Conservation (phyloP, 2,888 invertebrate genomes). For the Nemapogon koenigi region DNA sequence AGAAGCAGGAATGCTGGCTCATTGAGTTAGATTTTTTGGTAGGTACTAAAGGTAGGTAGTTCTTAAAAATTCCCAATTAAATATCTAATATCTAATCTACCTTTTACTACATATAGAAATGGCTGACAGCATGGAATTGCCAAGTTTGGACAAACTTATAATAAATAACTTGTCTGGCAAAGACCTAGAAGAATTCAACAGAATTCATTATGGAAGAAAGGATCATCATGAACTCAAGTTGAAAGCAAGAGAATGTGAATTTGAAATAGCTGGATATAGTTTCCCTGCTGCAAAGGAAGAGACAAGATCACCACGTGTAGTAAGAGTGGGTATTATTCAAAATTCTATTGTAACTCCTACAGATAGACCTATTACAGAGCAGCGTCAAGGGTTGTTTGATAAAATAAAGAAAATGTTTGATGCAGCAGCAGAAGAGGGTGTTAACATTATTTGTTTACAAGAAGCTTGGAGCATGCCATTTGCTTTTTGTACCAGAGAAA, state of each 20-base stretch:
- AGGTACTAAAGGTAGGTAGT: no score
- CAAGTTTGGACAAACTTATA: slow-evolving; percentile 40
- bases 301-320: slow-evolving; percentile 71
- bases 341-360: slow-evolving; percentile 82
- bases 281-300: slow-evolving; percentile 76
- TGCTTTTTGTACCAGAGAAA: slow-evolving; percentile 96
- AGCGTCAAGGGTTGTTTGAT: slow-evolving; percentile 79
- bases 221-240: slow-evolving; percentile 60
- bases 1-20: no score
- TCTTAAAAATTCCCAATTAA: no score
- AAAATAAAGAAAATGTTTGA: slow-evolving; percentile 78
- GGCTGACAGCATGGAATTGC: slow-evolving; percentile 26
- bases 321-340: slow-evolving; percentile 88
- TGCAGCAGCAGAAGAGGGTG: slow-evolving; percentile 77
- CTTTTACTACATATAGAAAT: slow-evolving; percentile 19
- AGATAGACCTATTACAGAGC: slow-evolving; percentile 72
- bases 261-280: slow-evolving; percentile 79
- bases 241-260: slow-evolving; percentile 61
- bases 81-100: no score
- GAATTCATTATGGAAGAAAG: slow-evolving; percentile 80
- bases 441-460: slow-evolving; percentile 93
- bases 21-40: no score
- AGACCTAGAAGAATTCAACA: slow-evolving; percentile 71
- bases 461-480: slow-evolving; percentile 99
- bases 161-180: slow-evolving; percentile 28